Conservation (phyloP, 1,140 invertebrate genomes). For the Centruroides vittatus region DNA sequence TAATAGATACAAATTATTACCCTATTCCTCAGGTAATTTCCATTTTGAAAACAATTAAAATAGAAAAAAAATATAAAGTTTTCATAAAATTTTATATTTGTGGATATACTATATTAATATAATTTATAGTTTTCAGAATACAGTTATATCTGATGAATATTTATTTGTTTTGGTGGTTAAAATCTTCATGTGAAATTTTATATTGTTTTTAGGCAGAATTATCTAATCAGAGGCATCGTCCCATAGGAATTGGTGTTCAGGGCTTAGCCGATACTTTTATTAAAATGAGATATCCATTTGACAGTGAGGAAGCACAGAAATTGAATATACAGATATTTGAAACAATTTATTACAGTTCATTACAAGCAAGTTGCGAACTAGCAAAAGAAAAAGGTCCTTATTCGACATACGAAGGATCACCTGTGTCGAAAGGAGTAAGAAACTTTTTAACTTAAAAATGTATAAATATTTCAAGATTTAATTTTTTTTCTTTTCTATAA, state of each 20-base stretch:
- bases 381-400: conserved; percentile 76
- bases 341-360: conserved; percentile 92
- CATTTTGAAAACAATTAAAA: background rate
- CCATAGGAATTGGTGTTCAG: conserved; percentile 92
- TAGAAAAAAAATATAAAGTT: too few relatives aligned
- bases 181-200: background rate
- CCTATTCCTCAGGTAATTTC: conserved; percentile 67
- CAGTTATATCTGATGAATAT: too few relatives aligned
- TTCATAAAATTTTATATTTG: too few relatives aligned
- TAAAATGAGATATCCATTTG: conserved; percentile 83
- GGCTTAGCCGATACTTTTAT: conserved; percentile 95
- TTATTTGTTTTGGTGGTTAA: too few relatives aligned
- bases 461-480: too few relatives aligned
- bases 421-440: conserved; percentile 77
- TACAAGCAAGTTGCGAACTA: conserved; percentile 92
- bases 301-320: conserved; percentile 56
- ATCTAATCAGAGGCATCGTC: conserved; percentile 85
- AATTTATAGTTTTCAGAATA: too few relatives aligned
- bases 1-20: conserved; percentile 96
- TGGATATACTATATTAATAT: too few relatives aligned
- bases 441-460: background rate
- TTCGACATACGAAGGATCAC: conserved; percentile 77
- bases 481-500: too few relatives aligned
- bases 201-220: conserved; percentile 39
- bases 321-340: conserved; percentile 97